phyloP scores from a whole-genome alignment of 2,888 invertebrate genomes.

The Trissolcus japonicus region DNA sequence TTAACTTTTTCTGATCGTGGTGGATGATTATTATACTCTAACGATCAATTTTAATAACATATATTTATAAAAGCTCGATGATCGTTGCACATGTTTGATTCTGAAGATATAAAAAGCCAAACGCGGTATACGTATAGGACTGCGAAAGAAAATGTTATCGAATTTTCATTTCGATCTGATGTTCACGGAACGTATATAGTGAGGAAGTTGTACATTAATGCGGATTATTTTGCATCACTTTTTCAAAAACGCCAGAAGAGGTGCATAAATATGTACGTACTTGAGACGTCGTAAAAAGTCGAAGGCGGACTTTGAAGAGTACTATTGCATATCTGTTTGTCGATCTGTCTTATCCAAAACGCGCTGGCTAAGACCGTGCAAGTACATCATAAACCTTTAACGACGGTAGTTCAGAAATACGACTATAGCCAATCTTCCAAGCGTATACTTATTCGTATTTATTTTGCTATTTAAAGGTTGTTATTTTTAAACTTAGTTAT shows the following conservation, averaged over 20 bases:
- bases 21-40: too few relatives aligned
- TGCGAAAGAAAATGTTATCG: background rate
- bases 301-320: conserved; percentile 51
- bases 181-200: background rate
- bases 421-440: conserved; percentile 56
- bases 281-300: conserved; percentile 56
- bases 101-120: too few relatives aligned
- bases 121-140: background rate
- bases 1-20: too few relatives aligned
- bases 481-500: conserved; percentile 23
- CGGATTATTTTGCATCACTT: conserved; percentile 47
- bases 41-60: too few relatives aligned
- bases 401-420: conserved; percentile 57
- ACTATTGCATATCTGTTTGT: conserved; percentile 43
- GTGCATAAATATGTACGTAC: conserved; percentile 55
- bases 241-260: conserved; percentile 39
- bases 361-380: conserved; percentile 46
- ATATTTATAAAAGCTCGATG: too few relatives aligned
- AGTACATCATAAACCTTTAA: conserved; percentile 58
- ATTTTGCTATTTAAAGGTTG: conserved; percentile 29
- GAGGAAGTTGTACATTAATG: conserved; percentile 41
- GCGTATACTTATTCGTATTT: conserved; percentile 51
- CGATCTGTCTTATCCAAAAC: conserved; percentile 55
- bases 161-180: background rate
- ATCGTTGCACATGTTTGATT: too few relatives aligned